Base-by-base conservation (phyloP, 2,888 invertebrate species). In the Drosophila stalkeri region DNA sequence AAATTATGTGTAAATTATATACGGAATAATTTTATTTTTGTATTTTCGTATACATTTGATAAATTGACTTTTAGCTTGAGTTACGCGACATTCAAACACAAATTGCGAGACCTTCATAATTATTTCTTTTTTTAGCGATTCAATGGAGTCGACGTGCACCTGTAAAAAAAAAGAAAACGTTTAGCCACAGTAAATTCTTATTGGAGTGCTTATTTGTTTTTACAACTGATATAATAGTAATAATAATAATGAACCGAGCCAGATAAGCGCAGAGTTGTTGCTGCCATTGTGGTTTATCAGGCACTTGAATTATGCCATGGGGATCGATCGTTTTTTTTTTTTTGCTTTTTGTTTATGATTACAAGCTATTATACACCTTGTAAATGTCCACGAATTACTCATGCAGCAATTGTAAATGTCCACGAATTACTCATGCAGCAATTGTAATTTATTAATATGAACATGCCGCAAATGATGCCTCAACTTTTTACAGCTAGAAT, bases 1-100 rank as follows among this genome's bases (percentile, higher is more conserved):
- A 84, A 84, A 84, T 84, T 64, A 72, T 75, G 66, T 49, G 62
- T 69, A 75, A 86, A 70, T 88, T 73, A 67, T 87, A 60, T 60
- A 18, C 55, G 49, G 49, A 55, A 69, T 49, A 46, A 37, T 60
- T 75, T 18, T 52, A 20, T 44, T 16, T 9, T 46, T 16, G 27
- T 47, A 23, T 23, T 39, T 46, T 37, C 14, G 14, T 37, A 61
- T 57, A 11, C 52, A 54, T 44, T 75, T 87, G 85, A 85, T 82
- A 71, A 78, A 88, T 84, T 73, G 73, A 60, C 72, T 56, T 77
- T 72, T 67, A 77, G 57, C 14, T 52, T 77, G 64, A 79, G 18
- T 82, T 71, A 86, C 62, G 72, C 37, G 33, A 47, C 57, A 62
- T 33, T 9, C 9, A 55, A 6, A 31, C 23, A 39, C n/a, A 23